Percentiles rank a stretch among this genome's conserved stretches.
These are phyloP conservation scores for Acanthosepion lycidas DNA, from an alignment of 2,888 invertebrate species.

Conservation along the genomic window DNA sequence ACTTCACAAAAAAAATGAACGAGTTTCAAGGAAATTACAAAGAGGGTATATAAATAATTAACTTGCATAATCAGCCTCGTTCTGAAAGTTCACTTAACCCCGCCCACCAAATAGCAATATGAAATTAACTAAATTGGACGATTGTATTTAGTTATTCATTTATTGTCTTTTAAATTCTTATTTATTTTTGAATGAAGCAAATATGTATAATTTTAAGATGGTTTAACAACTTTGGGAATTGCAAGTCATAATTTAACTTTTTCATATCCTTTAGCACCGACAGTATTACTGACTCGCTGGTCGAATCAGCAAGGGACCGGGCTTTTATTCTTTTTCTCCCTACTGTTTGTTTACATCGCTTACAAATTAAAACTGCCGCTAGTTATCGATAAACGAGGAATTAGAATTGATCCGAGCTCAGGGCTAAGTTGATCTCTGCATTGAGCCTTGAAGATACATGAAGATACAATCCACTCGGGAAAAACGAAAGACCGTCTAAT, in stretches of 20 bases:
- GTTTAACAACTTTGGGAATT: not conserved
- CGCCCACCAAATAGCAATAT: no score
- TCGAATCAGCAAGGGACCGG: not conserved
- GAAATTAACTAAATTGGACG: no score
- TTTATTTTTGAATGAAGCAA: not conserved
- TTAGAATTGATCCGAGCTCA: not conserved
- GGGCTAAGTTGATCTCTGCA: not conserved
- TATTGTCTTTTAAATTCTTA: no score
- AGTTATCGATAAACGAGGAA: not conserved
- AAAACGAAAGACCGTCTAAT: not conserved
- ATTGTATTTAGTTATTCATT: no score
- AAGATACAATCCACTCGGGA: not conserved
- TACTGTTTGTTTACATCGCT: not conserved
- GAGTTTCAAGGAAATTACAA: no score
- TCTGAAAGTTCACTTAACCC: no score
- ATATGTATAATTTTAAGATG: not conserved
- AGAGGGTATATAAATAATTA: no score
- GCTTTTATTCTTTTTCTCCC: not conserved
- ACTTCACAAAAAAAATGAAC: no score
- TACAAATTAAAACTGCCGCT: not conserved
- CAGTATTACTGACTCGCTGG: not conserved
- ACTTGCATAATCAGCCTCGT: no score
- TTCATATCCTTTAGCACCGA: not conserved
- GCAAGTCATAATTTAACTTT: not conserved
- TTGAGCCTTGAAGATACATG: not conserved